Evolutionary conservation across 2,888 invertebrate species (phyloP).

Genomic region (Heliothis peltigera): DNA sequence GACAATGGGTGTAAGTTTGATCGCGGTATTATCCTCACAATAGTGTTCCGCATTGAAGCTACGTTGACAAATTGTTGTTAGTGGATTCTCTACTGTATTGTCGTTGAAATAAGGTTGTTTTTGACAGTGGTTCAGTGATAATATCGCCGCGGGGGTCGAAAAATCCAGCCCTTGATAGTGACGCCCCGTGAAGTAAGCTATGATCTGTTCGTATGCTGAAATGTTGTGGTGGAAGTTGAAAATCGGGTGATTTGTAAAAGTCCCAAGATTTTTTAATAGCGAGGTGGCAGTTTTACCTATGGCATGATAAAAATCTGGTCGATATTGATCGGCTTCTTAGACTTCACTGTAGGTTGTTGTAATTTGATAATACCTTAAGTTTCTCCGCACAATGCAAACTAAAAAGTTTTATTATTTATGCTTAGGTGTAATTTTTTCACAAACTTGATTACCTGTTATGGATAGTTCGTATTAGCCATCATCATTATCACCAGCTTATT

Average conservation of each 20-base stretch:
- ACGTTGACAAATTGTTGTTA: conserved; percentile 78
- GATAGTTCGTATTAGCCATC: too few relatives aligned
- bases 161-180: conserved; percentile 86
- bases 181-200: conserved; percentile 89
- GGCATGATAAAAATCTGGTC: too few relatives aligned
- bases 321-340: too few relatives aligned
- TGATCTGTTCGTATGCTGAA: conserved; percentile 86
- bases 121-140: conserved; percentile 68
- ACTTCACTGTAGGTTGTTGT: too few relatives aligned
- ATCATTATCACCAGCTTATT: too few relatives aligned
- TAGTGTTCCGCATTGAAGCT: conserved; percentile 87
- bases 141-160: conserved; percentile 86
- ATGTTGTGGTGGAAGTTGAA: conserved; percentile 67
- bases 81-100: conserved; percentile 68
- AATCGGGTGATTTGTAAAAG: conserved; percentile 17
- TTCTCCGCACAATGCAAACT: too few relatives aligned
- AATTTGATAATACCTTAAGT: too few relatives aligned
- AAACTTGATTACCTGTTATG: too few relatives aligned
- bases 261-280: neutral
- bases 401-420: too few relatives aligned
- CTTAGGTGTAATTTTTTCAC: too few relatives aligned
- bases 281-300: too few relatives aligned
- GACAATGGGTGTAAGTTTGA: conserved; percentile 86
- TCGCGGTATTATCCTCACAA: conserved; percentile 88
- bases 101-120: conserved; percentile 67